These are phyloP conservation scores for Rousettus madagascariensis DNA, from an alignment of 2,797 vertebrate genomes.

Conservation along the genomic window DNA sequence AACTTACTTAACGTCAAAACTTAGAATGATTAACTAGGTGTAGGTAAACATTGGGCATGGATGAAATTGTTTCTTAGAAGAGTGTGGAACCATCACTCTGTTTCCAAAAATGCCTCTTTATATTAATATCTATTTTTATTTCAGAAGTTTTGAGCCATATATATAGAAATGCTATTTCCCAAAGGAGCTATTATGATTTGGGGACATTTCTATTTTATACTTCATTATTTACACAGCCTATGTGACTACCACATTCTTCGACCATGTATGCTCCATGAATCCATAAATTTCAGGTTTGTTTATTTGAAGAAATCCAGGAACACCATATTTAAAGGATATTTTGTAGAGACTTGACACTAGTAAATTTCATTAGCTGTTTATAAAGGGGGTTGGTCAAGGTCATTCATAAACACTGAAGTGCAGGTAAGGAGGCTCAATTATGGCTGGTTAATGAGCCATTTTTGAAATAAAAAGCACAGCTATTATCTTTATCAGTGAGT, in stretches of 20 bases:
- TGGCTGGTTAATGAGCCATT: not conserved
- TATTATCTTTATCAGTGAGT: not conserved
- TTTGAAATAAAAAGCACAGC: not conserved
- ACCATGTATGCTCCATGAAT: not conserved
- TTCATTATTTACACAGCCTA: not conserved
- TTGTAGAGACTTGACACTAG: not conserved
- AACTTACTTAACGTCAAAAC: not conserved
- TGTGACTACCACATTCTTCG: not conserved
- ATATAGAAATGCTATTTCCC: not conserved
- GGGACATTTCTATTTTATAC: not conserved
- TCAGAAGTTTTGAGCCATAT: not conserved
- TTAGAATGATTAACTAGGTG: not conserved
- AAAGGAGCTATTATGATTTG: not conserved
- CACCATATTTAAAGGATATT: not conserved
- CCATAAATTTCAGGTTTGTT: not conserved
- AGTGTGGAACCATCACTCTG: not conserved
- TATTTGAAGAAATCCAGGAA: not conserved
- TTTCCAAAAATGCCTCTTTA: not conserved
- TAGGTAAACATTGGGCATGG: not conserved
- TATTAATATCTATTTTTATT: not conserved
- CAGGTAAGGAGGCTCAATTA: not conserved
- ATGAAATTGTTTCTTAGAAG: not conserved
- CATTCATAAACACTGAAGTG: not conserved
- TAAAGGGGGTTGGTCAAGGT: not conserved
- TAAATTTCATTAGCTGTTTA: not conserved